These are phyloP conservation scores for Sebastes iracundus DNA, from an alignment of 2,797 vertebrate species.

Conservation along the genomic window DNA sequence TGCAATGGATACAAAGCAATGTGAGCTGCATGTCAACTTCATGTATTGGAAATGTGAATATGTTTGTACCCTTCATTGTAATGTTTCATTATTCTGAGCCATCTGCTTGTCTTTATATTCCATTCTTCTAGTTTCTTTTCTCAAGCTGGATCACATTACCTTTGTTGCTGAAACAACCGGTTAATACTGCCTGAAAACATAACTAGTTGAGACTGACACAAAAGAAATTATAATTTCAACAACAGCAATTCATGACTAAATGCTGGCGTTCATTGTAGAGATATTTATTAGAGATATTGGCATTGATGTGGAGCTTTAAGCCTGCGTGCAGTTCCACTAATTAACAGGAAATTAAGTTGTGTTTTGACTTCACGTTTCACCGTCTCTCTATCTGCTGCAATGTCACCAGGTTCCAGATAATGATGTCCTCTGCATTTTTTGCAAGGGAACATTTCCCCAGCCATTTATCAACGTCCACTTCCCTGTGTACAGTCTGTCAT, in stretches of 20 bases:
- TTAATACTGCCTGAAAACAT: not conserved
- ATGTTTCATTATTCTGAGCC: not conserved
- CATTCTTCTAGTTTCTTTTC: not conserved
- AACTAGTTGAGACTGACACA: not conserved
- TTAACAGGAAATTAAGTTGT: constrained; percentile 60
- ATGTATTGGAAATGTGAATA: not conserved
- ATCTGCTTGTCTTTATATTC: not conserved
- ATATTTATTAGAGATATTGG: constrained; percentile 10
- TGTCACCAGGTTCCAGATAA: constrained; percentile 46
- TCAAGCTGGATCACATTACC: not conserved
- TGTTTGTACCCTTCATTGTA: not conserved
- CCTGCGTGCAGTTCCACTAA: not conserved
- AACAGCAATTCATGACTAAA: not conserved
- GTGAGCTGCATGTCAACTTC: not conserved
- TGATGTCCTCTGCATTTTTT: constrained; percentile 55
- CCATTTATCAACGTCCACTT: constrained; percentile 64
- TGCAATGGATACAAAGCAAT: not conserved
- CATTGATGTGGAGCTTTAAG: not conserved
- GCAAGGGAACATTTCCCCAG: constrained; percentile 33
- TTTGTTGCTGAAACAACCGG: not conserved
- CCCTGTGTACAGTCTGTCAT: constrained; percentile 44
- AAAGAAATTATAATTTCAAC: not conserved
- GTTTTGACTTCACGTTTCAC: constrained; percentile 20
- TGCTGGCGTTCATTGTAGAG: not conserved
- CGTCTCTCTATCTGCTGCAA: constrained; percentile 25